Evolutionary conservation across 2,797 vertebrate genomes (phyloP).

Genomic region (Sphenopsis melanotis): DNA sequence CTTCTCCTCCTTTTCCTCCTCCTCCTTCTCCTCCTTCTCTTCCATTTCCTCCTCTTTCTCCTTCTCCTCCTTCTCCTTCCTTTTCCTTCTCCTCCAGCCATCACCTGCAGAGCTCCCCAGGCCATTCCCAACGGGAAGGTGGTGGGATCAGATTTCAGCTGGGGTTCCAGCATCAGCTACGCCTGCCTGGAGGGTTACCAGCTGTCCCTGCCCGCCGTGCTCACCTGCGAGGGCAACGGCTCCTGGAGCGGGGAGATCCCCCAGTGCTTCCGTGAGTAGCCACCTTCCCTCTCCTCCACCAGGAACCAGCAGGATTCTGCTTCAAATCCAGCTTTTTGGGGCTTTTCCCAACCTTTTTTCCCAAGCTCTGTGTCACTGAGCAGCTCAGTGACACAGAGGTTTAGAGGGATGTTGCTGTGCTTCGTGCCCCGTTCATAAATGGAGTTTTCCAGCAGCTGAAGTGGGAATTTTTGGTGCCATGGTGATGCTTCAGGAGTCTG

Average conservation of each 20-base stretch:
- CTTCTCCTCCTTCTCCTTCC: neutral
- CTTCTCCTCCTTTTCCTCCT: neutral
- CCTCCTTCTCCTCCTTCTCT: no score
- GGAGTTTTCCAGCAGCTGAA: neutral
- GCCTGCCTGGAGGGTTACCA: conserved; percentile 95
- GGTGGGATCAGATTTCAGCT: conserved; percentile 89
- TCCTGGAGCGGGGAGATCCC: conserved; percentile 96
- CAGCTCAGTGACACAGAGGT: neutral
- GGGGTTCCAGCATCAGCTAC: conserved; percentile 94
- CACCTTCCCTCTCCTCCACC: neutral
- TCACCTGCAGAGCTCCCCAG: conserved; percentile 85
- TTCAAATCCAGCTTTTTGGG: rapidly evolving
- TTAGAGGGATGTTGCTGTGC: neutral
- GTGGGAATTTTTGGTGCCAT: rapidly evolving
- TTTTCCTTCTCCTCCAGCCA: conserved; percentile 71
- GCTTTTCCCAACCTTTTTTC: rapidly evolving
- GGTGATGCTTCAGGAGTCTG: neutral
- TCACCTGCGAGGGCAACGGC: conserved; percentile 93
- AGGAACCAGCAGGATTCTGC: rapidly evolving
- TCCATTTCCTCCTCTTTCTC: no score
- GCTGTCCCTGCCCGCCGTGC: conserved; percentile 91
- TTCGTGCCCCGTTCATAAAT: rapidly evolving
- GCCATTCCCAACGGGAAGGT: conserved; percentile 90
- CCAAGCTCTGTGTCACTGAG: neutral
- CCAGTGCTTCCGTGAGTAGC: conserved; percentile 94